Evolutionary conservation across 1,140 invertebrate genomes (phyloP), one percentile per base, ranked within the genome.

Genomic region (Pseudoatta argentina): DNA sequence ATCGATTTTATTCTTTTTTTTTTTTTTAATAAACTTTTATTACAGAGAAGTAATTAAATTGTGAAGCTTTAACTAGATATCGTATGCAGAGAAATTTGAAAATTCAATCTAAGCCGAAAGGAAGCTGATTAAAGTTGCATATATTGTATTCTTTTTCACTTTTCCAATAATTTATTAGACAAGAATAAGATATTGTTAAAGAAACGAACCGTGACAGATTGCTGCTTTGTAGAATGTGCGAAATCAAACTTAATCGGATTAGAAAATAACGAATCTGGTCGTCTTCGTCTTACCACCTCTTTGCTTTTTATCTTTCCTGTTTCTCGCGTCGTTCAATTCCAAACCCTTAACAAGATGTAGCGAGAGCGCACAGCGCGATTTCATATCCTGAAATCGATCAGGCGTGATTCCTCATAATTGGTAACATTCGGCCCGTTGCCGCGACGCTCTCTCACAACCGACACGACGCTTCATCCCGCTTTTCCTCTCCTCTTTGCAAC

Each of bases 351-450:
- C 86, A 79, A 81, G 77, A 64, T 48, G 44, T 69, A 79, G 67
- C 21, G 44, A 48, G 61, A 55, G 86, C 16, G 34, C 66, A 87
- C 72, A 55, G 88, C 53, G 34, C 86, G 87, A 92, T 92, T 93
- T 93, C 87, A 92, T 88, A 86, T 86, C 87, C 89, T 92, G 89
- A 90, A 93, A 87, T 88, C 92, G 90, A 93, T 91, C 91, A 91
- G 86, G 87, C 92, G 92, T 92, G 89, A 91, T 92, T 91, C 88
- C 89, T 92, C 89, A 92, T 93, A 93, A 92, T 93, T 93, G 92
- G 91, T 92, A 93, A 92, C 91, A 88, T 91, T 92, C 89, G 85
- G 89, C 86, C 63, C 57, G 24, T 72, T 82, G 87, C 88, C 87
- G 88, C 48, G 88, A 39, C 73, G 69, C 57, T 82, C 69, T 51